Conservation (phyloP, 2,888 invertebrate genomes). For the Criorhina ranunculi region DNA sequence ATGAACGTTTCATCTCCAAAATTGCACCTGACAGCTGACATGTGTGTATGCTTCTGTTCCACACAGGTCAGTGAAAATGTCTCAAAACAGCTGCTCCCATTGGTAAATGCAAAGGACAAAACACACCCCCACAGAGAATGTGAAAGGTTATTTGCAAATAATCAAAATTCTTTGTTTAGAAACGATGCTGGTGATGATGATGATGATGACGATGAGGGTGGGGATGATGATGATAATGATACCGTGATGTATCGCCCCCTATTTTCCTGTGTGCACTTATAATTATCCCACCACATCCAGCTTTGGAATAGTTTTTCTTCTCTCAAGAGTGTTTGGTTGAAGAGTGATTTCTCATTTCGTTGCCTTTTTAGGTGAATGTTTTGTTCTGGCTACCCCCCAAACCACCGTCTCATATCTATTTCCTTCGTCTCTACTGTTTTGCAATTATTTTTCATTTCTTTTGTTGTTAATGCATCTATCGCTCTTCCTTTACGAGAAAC, state of each 20-base stretch:
- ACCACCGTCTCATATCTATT: neutral
- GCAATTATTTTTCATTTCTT: slow-evolving; percentile 9
- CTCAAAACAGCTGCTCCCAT: neutral
- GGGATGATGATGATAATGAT: slow-evolving; percentile 10
- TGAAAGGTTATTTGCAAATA: slow-evolving; percentile 18
- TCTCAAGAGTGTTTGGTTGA: slow-evolving; percentile 9
- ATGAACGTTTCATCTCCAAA: too few relatives aligned
- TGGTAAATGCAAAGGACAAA: slow-evolving; percentile 1
- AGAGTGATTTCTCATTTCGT: slow-evolving; percentile 30
- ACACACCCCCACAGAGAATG: neutral
- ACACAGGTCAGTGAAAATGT: too few relatives aligned
- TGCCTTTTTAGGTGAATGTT: slow-evolving; percentile 36
- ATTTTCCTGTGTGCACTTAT: slow-evolving; percentile 4
- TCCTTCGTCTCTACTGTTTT: neutral
- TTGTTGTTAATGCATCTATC: slow-evolving; percentile 8
- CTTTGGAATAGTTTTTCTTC: slow-evolving; percentile 5
- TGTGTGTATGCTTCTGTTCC: too few relatives aligned
- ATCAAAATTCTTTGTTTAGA: slow-evolving; percentile 16
- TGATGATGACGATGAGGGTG: slow-evolving; percentile 6
- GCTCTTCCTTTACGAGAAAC: neutral
- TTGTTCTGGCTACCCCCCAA: neutral
- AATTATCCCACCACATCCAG: slow-evolving; percentile 7
- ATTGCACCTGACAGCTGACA: too few relatives aligned
- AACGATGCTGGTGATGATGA: neutral
- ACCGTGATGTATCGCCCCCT: neutral